Evolutionary conservation across 2,797 vertebrate species (phyloP), one percentile per base, ranked within the genome.

Genomic region (Telmatherina bonti): DNA sequence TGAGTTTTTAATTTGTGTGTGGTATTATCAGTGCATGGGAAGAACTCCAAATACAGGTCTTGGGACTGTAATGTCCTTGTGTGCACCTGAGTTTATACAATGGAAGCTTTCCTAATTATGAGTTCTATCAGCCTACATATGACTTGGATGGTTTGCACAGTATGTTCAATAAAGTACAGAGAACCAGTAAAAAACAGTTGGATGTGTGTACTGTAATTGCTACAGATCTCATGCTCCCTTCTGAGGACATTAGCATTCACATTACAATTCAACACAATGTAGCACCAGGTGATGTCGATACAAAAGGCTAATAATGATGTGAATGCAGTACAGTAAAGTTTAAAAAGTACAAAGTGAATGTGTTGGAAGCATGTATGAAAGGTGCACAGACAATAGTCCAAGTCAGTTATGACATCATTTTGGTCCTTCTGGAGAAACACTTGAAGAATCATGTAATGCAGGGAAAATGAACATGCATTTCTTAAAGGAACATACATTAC

Each of bases 211-310:
- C 72, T 88, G 86, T 88, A 90, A 92, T 67, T 72, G 92, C 93
- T 94, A 93, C 92, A 94, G 89, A 92, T 93, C 82, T 92, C 81
- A 67, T 82, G 91, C 93, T 94, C 89, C 89, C 88, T 89, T 91
- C 89, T 76, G 90, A 95, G 93, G 94, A 96, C 94, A 95, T 93
- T 91, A 90, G 92, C 94, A 94, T 99, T 99, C 98, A 99, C 98
- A 99, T 98, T 99, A 96, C 92, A 92, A 94, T 85, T 81, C 88
- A 92, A 92, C 92, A 94, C 89, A 85, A 95, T 88, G 95, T 97
- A 99, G 97, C 97, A 99, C 98, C 98, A 97, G 92, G 94, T 94
- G 95, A 93, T 94, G 94, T 94, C 91, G 94, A 95, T 95, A 95
- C 91, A 93, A 94, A 86, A 91, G 91, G 95, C 92, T 92, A 94